These are phyloP conservation scores for Drosophila heteroneura DNA, from an alignment of 2,888 invertebrate genomes.

Conservation along the genomic window DNA sequence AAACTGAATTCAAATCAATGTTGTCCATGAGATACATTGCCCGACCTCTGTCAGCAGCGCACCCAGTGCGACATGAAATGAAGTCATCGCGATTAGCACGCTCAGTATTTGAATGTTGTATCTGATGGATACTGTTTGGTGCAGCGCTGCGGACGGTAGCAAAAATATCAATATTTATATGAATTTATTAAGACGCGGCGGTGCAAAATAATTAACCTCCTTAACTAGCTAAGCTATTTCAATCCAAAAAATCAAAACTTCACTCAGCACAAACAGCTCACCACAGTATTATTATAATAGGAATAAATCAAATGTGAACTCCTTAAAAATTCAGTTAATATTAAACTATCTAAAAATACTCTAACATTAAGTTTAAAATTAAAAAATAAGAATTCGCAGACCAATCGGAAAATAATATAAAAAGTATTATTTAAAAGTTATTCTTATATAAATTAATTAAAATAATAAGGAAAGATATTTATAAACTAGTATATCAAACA, in stretches of 20 bases:
- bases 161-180: slow-evolving; percentile 39
- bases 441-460: neutral
- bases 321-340: neutral
- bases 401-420: neutral
- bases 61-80: slow-evolving; percentile 61
- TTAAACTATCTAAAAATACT: neutral
- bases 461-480: neutral
- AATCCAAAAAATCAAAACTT: slow-evolving; percentile 9
- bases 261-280: neutral
- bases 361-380: neutral
- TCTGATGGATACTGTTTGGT: slow-evolving; percentile 55
- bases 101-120: slow-evolving; percentile 44
- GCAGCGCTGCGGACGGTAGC: slow-evolving; percentile 29
- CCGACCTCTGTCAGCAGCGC: slow-evolving; percentile 63
- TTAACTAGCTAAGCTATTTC: slow-evolving; percentile 24
- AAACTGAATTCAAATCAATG: slow-evolving; percentile 46
- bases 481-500: neutral
- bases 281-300: neutral
- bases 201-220: slow-evolving; percentile 32
- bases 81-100: slow-evolving; percentile 78
- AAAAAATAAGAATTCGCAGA: neutral
- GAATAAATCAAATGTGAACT: neutral
- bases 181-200: slow-evolving; percentile 50
- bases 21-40: slow-evolving; percentile 58
- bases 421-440: neutral